Conservation (phyloP, 2,797 vertebrate species). For the Microcaecilia unicolor region DNA sequence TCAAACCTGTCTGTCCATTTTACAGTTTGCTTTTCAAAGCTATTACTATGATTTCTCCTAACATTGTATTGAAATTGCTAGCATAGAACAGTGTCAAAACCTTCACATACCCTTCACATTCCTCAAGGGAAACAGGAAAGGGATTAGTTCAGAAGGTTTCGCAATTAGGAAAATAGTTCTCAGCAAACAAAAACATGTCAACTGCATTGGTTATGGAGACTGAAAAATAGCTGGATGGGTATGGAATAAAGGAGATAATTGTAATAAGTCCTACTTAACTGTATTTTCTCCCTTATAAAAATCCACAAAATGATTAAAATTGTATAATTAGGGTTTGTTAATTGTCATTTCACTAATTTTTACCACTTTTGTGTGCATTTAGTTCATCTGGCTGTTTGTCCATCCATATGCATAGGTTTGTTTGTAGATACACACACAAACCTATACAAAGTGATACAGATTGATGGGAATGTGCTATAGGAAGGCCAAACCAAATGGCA, state of each 20-base stretch:
- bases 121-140: slow-evolving; percentile 7
- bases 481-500: too few relatives aligned
- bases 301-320: slow-evolving; percentile 1
- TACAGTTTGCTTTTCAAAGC: slow-evolving; percentile 9
- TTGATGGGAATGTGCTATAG: too few relatives aligned
- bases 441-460: too few relatives aligned
- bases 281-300: background rate
- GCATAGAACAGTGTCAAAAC: background rate
- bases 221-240: slow-evolving; percentile 4
- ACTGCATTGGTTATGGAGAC: background rate
- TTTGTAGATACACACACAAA: too few relatives aligned
- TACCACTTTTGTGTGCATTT: too few relatives aligned
- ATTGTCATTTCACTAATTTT: background rate
- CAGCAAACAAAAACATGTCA: slow-evolving; percentile 4
- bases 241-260: slow-evolving; percentile 4
- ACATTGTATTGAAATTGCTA: slow-evolving; percentile 6
- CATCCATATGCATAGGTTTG: too few relatives aligned
- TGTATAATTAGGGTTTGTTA: slow-evolving; percentile 2
- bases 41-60: slow-evolving; percentile 9
- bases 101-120: slow-evolving; percentile 9
- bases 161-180: background rate
- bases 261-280: background rate
- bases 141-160: background rate
- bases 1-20: too few relatives aligned
- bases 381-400: too few relatives aligned